Percentiles rank a stretch among this genome's conserved stretches.
These are phyloP conservation scores for Zoanthus sansibaricus DNA, from an alignment of 92 coral and sea anemone species.

Conservation along the genomic window DNA sequence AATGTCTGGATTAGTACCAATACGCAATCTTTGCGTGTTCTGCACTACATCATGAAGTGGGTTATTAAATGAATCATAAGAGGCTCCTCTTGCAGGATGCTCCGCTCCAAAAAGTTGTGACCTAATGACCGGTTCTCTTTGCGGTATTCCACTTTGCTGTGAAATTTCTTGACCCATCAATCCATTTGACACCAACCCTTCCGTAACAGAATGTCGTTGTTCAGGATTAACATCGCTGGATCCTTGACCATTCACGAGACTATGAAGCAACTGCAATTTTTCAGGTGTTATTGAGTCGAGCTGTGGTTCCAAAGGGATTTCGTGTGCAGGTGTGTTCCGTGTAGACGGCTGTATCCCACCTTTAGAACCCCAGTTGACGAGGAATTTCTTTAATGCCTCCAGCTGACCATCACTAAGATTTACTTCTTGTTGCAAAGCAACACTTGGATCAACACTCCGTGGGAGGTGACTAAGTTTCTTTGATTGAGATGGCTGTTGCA, in stretches of 20 bases:
- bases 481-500: neutral
- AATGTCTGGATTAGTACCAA: neutral
- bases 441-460: constrained; percentile 29
- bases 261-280: constrained; percentile 12
- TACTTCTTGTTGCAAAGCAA: constrained; percentile 38
- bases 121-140: neutral
- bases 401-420: constrained; percentile 33
- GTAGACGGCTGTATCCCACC: neutral
- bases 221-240: neutral
- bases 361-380: neutral
- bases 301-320: neutral
- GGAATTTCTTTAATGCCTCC: constrained; percentile 31
- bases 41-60: constrained; percentile 27
- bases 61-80: neutral
- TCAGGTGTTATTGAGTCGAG: constrained; percentile 23
- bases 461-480: neutral
- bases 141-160: neutral
- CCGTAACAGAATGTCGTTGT: neutral
- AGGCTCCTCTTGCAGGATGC: neutral
- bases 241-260: constrained; percentile 13
- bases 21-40: constrained; percentile 6
- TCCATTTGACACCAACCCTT: constrained; percentile 11
- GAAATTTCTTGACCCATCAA: neutral
- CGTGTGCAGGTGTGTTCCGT: neutral
- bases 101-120: neutral